A percentile compares a stretch with the other conserved stretches of the same genome.
Evolutionary conservation across 2,797 vertebrate species (phyloP).

Genomic region (Echiichthys vipera): DNA sequence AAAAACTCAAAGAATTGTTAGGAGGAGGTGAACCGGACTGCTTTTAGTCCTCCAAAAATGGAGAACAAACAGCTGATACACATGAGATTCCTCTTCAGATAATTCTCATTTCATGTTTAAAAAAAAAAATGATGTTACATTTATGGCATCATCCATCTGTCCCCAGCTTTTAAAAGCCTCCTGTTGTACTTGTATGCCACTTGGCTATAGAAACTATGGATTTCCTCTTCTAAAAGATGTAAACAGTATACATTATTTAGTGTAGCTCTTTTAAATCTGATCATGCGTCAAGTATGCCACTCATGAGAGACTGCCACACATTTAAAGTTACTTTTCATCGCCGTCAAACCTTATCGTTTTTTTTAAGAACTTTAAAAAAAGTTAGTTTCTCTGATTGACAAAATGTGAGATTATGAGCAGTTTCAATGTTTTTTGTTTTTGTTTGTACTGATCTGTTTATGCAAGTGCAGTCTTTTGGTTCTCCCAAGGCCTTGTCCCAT

Average conservation of each 20-base stretch:
- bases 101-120: not conserved
- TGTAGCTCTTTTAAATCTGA: conserved; percentile 31
- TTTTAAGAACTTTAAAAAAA: conserved; percentile 12
- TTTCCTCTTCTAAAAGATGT: conserved; percentile 11
- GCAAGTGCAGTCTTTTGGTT: conserved; percentile 28
- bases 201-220: conserved; percentile 1
- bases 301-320: conserved; percentile 22
- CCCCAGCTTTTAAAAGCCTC: conserved; percentile 13
- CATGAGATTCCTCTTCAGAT: not conserved
- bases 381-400: conserved; percentile 30
- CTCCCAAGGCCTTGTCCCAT: conserved; percentile 25
- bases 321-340: conserved; percentile 9
- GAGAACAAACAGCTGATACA: conserved; percentile 9
- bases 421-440: conserved; percentile 14
- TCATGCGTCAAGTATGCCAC: not conserved
- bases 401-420: conserved; percentile 12
- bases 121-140: not conserved
- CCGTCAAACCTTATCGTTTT: conserved; percentile 23
- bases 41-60: conserved; percentile 20
- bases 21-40: conserved; percentile 4
- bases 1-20: conserved; percentile 2
- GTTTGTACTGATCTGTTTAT: conserved; percentile 51
- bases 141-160: conserved; percentile 1
- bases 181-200: not conserved
- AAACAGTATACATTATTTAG: conserved; percentile 10